Percentiles rank a stretch among this genome's conserved stretches.
Conservation (phyloP, 2,797 vertebrate genomes). For the Erethizon dorsatum region DNA sequence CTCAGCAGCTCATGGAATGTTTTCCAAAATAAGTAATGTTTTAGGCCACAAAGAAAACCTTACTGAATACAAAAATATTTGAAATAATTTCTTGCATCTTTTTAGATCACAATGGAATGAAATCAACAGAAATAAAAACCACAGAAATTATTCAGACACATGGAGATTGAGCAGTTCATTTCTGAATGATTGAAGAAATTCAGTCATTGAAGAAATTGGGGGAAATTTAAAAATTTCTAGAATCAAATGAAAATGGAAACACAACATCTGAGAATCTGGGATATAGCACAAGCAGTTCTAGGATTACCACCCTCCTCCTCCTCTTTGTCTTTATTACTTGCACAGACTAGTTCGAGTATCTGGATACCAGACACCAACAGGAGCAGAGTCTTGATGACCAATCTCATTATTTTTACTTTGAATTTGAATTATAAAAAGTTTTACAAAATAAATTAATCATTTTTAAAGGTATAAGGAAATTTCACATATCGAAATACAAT, state of each 20-base stretch:
- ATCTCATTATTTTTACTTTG: conserved; percentile 32
- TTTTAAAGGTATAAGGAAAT: conserved; percentile 62
- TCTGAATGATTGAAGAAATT: background rate
- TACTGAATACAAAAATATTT: background rate
- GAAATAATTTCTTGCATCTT: background rate
- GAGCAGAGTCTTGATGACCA: background rate
- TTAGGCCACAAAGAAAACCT: background rate
- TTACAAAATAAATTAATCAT: conserved; percentile 57
- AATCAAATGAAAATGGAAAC: background rate
- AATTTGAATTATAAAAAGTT: conserved; percentile 49
- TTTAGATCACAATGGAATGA: background rate
- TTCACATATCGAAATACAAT: conserved; percentile 76
- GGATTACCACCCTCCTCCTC: too few relatives aligned
- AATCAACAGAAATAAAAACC: background rate
- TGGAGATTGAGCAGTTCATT: background rate
- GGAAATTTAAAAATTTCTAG: background rate
- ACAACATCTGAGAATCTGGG: background rate
- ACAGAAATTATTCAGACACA: background rate
- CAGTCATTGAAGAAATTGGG: background rate
- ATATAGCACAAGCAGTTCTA: background rate
- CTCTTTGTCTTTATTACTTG: background rate
- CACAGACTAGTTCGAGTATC: background rate
- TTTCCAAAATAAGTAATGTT: background rate
- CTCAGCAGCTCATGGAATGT: background rate
- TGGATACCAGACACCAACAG: background rate